Evolutionary conservation across 1,140 invertebrate species (phyloP).

Genomic region (Drosophila novamexicana): DNA sequence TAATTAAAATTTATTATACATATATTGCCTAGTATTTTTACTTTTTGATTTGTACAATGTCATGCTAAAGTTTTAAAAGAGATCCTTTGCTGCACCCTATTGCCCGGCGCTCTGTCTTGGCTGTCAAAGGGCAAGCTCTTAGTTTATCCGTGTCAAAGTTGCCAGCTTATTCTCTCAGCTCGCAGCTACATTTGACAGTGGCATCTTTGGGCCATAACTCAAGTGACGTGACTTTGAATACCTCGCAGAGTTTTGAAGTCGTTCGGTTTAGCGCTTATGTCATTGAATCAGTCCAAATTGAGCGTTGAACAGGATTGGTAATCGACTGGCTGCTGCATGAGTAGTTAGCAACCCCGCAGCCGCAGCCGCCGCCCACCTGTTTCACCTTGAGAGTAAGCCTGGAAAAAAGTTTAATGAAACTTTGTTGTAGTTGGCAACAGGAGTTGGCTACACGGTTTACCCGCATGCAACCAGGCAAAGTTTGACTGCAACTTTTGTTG

Average conservation of each 20-base stretch:
- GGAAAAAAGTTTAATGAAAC: conserved; percentile 42
- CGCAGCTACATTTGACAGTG: background rate
- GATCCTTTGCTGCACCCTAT: too few species aligned
- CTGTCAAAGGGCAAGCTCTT: background rate
- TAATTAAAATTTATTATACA: too few species aligned
- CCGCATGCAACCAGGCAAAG: conserved; percentile 37
- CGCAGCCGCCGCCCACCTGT: background rate
- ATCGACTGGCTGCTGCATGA: conserved; percentile 20
- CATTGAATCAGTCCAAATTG: conserved; percentile 45
- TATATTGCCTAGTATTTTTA: too few species aligned
- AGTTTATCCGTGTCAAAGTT: background rate
- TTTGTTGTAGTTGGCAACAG: conserved; percentile 43
- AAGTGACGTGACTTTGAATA: conserved; percentile 20
- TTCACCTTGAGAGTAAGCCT: conserved; percentile 1
- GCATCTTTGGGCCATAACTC: conserved; percentile 5
- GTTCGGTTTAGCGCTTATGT: conserved; percentile 33
- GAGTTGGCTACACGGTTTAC: conserved; percentile 22
- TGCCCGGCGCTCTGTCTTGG: background rate
- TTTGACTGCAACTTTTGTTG: conserved; percentile 56
- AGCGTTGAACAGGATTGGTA: conserved; percentile 29
- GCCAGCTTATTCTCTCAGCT: background rate
- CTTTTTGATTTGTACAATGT: too few species aligned
- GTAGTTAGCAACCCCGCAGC: background rate
- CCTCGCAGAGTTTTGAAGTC: conserved; percentile 16
- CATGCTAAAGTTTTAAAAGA: too few species aligned